Base-by-base conservation (phyloP, 2,797 vertebrate genomes). In the Lacerta agilis region DNA sequence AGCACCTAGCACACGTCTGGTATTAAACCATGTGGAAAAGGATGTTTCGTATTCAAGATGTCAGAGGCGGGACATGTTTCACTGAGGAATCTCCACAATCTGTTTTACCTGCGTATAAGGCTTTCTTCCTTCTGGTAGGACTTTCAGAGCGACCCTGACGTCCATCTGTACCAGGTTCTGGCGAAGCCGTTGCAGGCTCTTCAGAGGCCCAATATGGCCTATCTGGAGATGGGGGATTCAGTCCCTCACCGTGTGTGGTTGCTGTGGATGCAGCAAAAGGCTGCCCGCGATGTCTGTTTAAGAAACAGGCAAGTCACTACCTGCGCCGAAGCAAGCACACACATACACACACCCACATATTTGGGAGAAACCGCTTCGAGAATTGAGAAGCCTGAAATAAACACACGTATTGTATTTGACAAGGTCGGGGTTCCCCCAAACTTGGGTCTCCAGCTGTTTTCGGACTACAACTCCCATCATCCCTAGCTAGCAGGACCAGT, bases 71-170 rank as follows among this genome's bases (percentile, higher is more conserved):
- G 88, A 75, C 27, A 79, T 79, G 84, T 75, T 90, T 33, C 79
- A 66, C 73, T 87, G 71, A 87, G 27, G 66, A 80, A 85, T 25
- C 87, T 3, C 29, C 17, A 33, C 5, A 71, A 45, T 38, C 91
- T 15, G 8, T 80, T 90, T 55, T 89, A 97, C 97, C 96, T 90
- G 96, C 93, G 89, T 89, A 87, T 17, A 94, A 91, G 3, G 79
- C 84, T 89, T 94, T 93, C 88, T 95, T 95, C 87, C 85, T 95
- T 87, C 0, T 90, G 29, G 87, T 15, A 83, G 91, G 86, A 87
- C 79, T 89, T 85, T 84, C 69, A 89, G 75, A 77, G 29, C 8
- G 43, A 67, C 67, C 89, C 91, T 93, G 87, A 85, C 87, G 13
- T 25, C 64, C 83, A 58, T 86, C 36, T 55, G 55, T 43, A 73